Evolutionary conservation across 2,797 vertebrate genomes (phyloP), one percentile per base, ranked within the genome.

Genomic region (Cirrhinus mrigala): DNA sequence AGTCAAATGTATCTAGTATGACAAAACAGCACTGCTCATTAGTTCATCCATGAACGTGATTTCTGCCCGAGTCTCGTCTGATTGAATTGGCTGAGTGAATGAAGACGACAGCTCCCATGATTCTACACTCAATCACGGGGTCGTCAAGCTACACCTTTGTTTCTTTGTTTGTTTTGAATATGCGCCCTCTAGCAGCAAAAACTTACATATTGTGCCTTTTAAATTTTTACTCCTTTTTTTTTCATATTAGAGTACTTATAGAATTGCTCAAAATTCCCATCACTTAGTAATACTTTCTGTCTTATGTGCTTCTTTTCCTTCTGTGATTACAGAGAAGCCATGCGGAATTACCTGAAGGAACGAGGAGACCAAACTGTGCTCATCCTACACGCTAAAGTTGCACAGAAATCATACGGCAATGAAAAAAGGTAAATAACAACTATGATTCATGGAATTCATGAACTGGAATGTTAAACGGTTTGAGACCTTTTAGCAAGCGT

Each of bases 261-360:
- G 1, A 58, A 40, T 24, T 58, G 15, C 6, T 77, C 22, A 44
- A 44, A 70, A 58, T 46, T 37, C 22, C 7, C 76, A 89, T 89
- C 89, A 88, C 74, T 48, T 66, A n/a, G 16, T 66, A 60, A 29
- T 40, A 33, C 73, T 14, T 12, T 37, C 24, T 33, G 24, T 40
- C 2, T 76, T 27, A 20, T 85, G 24, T 44, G 27, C n/a, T 60
- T 70, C 7, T 52, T 70, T 50, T n/a, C 2, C 6, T 75, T 48
- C 9, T 87, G n/a, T 40, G 37, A 56, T 68, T 79, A 69, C 93
- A 99, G 98, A 95, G 98, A 99, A 97, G 98, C 98, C 84, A 99
- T 99, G 98, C 93, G 98, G 90, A 99, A 99, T 94, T 99, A 99
- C 92, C 95, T 99, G 91, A 99, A 99, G 94, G 98, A 99, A 92